Conservation (phyloP, 1,140 invertebrate genomes). For the Epicauta chinensis region DNA sequence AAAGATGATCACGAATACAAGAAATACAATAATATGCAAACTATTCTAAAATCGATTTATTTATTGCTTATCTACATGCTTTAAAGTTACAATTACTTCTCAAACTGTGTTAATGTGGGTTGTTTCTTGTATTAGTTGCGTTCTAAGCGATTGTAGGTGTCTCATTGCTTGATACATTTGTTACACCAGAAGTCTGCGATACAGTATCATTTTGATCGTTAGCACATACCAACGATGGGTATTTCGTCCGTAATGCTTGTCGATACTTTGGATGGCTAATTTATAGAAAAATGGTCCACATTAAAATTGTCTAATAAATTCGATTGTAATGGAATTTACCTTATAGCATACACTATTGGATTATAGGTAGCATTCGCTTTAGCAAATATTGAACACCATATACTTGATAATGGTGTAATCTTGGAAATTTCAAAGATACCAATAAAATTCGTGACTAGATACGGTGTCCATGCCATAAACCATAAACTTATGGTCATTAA, state of each 20-base stretch:
- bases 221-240: constrained; percentile 60
- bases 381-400: constrained; percentile 72
- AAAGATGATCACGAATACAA: no score
- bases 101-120: no score
- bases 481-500: constrained; percentile 74
- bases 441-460: constrained; percentile 68
- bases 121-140: no score
- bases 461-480: constrained; percentile 81
- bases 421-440: constrained; percentile 62
- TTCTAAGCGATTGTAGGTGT: constrained; percentile 19
- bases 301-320: no score
- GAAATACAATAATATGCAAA: no score
- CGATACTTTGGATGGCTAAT: constrained; percentile 75
- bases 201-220: constrained; percentile 46
- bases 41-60: no score
- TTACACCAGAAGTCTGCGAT: constrained; percentile 50
- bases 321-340: constrained; percentile 41
- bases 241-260: constrained; percentile 61
- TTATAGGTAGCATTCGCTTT: constrained; percentile 75
- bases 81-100: no score
- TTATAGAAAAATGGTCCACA: constrained; percentile 25
- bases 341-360: constrained; percentile 77
- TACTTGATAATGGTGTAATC: constrained; percentile 65
- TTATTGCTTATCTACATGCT: no score
- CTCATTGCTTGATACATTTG: constrained; percentile 41